phyloP scores from a whole-genome alignment of 2,113 vertebrate species.

The Poeciliopsis turrubarensis region DNA sequence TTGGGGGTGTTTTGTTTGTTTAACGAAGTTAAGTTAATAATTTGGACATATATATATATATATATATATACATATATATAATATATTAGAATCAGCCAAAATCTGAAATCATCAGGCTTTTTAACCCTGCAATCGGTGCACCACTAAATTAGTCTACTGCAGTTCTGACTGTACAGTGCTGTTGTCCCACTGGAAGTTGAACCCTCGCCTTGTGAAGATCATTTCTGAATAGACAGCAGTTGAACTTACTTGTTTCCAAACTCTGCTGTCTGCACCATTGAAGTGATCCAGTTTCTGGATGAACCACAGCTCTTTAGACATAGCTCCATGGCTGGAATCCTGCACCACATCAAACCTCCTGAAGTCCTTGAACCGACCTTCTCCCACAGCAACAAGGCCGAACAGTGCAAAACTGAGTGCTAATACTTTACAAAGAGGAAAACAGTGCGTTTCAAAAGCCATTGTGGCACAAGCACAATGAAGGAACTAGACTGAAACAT shows the following conservation, averaged over 20 bases:
- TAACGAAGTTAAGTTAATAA: too few species aligned
- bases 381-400: neutral
- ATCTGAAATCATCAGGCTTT: too few species aligned
- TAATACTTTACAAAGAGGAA: neutral
- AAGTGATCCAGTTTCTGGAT: slow-evolving; percentile 78
- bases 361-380: slow-evolving; percentile 42
- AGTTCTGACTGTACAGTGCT: too few species aligned
- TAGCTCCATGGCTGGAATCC: neutral
- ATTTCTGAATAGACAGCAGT: too few species aligned
- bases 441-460: slow-evolving; percentile 8
- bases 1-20: too few species aligned
- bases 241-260: slow-evolving; percentile 75
- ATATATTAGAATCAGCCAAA: too few species aligned
- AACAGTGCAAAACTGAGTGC: slow-evolving; percentile 13
- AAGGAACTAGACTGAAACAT: slow-evolving; percentile 16
- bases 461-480: slow-evolving; percentile 30
- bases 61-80: too few species aligned
- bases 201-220: too few species aligned
- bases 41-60: too few species aligned
- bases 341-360: slow-evolving; percentile 6
- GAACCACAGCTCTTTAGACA: slow-evolving; percentile 71
- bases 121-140: too few species aligned
- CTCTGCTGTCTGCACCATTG: slow-evolving; percentile 63
- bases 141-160: too few species aligned
- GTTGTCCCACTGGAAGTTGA: too few species aligned